Evolutionary conservation across 2,113 vertebrate species (phyloP).

Genomic region (Pelmatolapia mariae): DNA sequence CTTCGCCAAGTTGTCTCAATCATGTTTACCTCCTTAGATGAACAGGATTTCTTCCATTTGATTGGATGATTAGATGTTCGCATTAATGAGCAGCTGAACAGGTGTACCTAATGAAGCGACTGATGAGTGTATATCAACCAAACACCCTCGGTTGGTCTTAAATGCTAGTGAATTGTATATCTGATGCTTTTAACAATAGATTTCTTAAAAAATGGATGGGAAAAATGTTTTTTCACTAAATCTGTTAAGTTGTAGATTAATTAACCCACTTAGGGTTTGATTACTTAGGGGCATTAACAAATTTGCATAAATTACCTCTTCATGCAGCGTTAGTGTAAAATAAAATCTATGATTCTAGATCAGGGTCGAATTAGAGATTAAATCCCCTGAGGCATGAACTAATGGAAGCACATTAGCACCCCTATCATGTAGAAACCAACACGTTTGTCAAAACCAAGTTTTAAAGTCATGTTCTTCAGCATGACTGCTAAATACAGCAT

Average conservation of each 20-base stretch:
- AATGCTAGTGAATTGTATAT: not conserved
- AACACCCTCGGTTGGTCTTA: not conserved
- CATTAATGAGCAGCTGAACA: not conserved
- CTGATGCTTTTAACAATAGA: not conserved
- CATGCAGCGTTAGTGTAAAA: not conserved
- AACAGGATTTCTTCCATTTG: not conserved
- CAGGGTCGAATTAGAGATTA: constrained; percentile 26
- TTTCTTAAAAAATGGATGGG: not conserved
- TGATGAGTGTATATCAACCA: not conserved
- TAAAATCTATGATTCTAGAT: not conserved
- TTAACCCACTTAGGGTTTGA: not conserved
- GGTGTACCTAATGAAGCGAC: not conserved
- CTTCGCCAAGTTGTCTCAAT: accelerated
- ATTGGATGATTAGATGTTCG: accelerated
- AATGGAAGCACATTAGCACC: constrained; percentile 35
- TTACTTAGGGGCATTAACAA: not conserved
- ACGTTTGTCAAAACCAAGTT: constrained; percentile 27
- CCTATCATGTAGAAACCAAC: not conserved
- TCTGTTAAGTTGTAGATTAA: not conserved
- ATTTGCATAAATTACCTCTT: not conserved
- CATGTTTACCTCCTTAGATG: not conserved
- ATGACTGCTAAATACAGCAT: not conserved
- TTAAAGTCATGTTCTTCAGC: not conserved
- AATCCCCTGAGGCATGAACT: constrained; percentile 20
- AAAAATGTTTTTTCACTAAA: not conserved